A percentile compares a stretch with the other conserved stretches of the same genome.
phyloP scores from a whole-genome alignment of 2,113 vertebrate species.

The Illadopsis cleaveri region DNA sequence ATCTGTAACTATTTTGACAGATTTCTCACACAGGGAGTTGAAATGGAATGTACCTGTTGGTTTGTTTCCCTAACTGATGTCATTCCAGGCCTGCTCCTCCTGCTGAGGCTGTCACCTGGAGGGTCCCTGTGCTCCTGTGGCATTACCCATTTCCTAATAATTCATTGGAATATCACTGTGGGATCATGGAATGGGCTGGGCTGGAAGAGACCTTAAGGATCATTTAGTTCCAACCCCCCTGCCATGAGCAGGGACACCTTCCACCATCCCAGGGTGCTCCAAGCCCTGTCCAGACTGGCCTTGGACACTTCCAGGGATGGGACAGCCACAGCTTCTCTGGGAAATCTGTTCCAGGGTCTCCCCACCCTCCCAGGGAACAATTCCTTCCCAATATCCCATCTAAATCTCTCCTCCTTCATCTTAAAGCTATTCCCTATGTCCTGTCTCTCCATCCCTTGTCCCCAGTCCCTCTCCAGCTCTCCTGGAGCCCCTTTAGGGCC shows the following conservation, averaged over 20 bases:
- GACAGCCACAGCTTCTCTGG: not conserved
- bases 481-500: not conserved
- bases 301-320: not conserved
- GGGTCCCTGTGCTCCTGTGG: not conserved
- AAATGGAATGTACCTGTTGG: not conserved
- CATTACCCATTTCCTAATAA: not conserved
- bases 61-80: not conserved
- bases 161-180: not conserved
- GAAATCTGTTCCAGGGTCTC: accelerated
- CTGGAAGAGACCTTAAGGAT: not conserved
- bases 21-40: not conserved
- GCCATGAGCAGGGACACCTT: not conserved
- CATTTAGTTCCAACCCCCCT: not conserved
- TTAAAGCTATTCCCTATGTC: not conserved
- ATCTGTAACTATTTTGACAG: not conserved
- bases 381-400: not conserved
- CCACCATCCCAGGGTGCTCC: not conserved
- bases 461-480: not conserved
- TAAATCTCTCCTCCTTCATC: no score
- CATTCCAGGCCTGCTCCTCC: not conserved
- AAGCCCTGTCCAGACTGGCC: not conserved
- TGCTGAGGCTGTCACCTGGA: not conserved
- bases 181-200: not conserved
- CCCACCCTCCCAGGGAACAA: accelerated
- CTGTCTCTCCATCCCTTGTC: not conserved